These are phyloP conservation scores for Patella depressa DNA, from an alignment of 2,888 invertebrate species.

Conservation along the genomic window DNA sequence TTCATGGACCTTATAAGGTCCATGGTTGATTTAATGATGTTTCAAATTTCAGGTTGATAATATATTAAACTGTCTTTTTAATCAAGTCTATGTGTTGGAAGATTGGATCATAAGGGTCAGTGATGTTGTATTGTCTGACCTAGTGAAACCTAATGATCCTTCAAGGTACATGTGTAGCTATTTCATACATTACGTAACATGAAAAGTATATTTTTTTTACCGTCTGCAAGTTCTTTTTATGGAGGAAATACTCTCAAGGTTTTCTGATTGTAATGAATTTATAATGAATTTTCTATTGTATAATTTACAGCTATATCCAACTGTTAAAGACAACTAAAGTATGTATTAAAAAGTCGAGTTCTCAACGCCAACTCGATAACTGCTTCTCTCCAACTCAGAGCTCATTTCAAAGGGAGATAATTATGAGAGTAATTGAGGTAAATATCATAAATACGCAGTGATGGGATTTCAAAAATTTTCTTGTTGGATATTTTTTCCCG, in stretches of 20 bases:
- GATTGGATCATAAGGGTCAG: background rate
- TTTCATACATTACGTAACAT: background rate
- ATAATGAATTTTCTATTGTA: no score
- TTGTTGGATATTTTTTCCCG: no score
- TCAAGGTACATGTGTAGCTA: background rate
- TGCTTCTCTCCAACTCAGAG: slow-evolving; percentile 26
- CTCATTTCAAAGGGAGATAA: slow-evolving; percentile 31
- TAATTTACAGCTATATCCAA: slow-evolving; percentile 23
- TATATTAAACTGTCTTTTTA: background rate
- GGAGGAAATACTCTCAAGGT: no score
- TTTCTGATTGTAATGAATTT: no score
- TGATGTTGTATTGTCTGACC: background rate
- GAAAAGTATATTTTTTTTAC: no score
- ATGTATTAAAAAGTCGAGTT: slow-evolving; percentile 11
- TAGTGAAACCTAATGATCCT: background rate
- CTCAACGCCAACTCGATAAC: slow-evolving; percentile 6
- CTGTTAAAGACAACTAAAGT: slow-evolving; percentile 26
- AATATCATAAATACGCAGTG: background rate
- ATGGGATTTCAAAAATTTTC: no score
- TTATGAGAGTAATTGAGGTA: slow-evolving; percentile 35
- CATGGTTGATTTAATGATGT: background rate
- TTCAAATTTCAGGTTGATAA: background rate
- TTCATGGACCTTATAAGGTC: no score
- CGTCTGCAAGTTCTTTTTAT: no score
- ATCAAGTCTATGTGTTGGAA: background rate